A percentile compares a stretch with the other conserved stretches of the same genome.
Evolutionary conservation across 2,797 vertebrate species (phyloP).

Genomic region (Melanotaenia nigrans): DNA sequence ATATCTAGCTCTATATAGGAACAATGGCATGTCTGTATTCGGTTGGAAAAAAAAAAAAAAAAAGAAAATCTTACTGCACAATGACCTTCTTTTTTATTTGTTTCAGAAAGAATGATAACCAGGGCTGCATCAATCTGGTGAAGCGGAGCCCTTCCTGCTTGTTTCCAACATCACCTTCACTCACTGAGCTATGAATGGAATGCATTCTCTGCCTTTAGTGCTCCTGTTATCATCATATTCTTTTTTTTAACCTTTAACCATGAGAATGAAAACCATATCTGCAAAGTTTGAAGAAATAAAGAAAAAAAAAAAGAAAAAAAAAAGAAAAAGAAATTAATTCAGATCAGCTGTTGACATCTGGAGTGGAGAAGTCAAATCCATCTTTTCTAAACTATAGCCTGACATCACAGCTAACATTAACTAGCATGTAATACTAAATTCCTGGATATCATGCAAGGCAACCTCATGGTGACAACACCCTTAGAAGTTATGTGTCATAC

Average conservation of each 20-base stretch:
- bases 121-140: background rate
- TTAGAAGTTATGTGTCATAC: background rate
- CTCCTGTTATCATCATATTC: no score
- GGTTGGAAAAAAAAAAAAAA: slow-evolving; percentile 13
- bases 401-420: background rate
- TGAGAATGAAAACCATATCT: background rate
- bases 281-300: background rate
- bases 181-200: background rate
- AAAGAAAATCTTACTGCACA: slow-evolving; percentile 1
- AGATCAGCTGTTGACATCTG: background rate
- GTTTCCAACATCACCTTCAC: background rate
- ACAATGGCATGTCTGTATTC: background rate
- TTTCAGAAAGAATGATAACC: background rate
- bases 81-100: background rate
- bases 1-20: slow-evolving; percentile 24
- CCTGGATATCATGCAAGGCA: background rate
- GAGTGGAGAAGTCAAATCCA: background rate
- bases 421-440: background rate
- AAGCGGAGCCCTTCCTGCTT: background rate
- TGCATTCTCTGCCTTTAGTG: background rate
- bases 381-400: background rate
- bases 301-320: no score
- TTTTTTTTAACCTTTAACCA: background rate
- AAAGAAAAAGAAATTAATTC: background rate
- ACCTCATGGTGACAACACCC: background rate